These are phyloP conservation scores for Tetanocera ferruginea DNA, from an alignment of 2,888 invertebrate species.

Conservation along the genomic window DNA sequence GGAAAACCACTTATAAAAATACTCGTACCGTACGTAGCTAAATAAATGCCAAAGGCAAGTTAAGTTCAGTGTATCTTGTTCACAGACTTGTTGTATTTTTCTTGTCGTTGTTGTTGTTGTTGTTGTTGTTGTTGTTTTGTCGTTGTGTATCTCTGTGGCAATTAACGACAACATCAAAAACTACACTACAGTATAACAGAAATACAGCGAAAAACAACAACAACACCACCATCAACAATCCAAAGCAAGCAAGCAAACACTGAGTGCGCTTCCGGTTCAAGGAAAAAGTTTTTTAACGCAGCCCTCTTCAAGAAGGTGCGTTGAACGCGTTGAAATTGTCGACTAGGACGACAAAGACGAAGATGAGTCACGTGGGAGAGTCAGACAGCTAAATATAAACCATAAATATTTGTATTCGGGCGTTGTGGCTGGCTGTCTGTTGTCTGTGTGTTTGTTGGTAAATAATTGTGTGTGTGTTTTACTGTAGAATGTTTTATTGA, in stretches of 20 bases:
- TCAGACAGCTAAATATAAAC: not conserved
- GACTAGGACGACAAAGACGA: too few species aligned
- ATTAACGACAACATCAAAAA: not conserved
- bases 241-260: not conserved
- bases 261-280: slow-evolving; percentile 19
- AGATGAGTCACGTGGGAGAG: slow-evolving; percentile 2
- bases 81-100: not conserved
- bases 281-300: not conserved
- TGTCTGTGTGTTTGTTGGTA: not conserved
- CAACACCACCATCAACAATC: not conserved
- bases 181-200: not conserved
- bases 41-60: too few species aligned
- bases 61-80: too few species aligned
- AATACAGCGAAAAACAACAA: not conserved
- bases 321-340: not conserved
- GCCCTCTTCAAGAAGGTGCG: not conserved
- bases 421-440: not conserved
- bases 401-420: not conserved
- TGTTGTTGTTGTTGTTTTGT: too few species aligned
- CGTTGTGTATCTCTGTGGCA: slow-evolving; percentile 1
- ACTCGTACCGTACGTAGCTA: too few species aligned
- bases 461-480: not conserved
- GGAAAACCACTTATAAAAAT: too few species aligned
- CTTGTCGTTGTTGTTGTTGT: too few species aligned
- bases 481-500: not conserved